Evolutionary conservation across 2,888 invertebrate genomes (phyloP).

Genomic region (Xiphydria camelus): DNA sequence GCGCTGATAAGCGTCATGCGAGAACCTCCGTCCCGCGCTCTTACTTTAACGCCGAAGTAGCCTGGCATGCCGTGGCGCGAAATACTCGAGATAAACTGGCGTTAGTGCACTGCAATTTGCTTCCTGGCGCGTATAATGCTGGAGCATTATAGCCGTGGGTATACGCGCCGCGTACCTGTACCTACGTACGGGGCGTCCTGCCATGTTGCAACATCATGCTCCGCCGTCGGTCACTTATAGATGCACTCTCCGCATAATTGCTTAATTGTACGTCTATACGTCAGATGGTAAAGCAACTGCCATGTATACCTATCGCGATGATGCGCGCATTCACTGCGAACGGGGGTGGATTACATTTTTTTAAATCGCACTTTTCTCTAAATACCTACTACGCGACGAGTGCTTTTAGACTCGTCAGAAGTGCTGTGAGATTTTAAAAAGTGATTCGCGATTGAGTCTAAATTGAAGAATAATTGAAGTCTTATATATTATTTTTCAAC

Average conservation of each 20-base stretch:
- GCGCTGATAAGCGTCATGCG: constrained; percentile 26
- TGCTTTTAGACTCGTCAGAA: too few species aligned
- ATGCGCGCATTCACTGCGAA: too few species aligned
- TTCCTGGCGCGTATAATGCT: constrained; percentile 12
- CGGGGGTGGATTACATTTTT: too few species aligned
- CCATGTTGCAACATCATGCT: constrained; percentile 1
- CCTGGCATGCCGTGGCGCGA: background rate
- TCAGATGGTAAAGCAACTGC: constrained; percentile 15
- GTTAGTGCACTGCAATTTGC: constrained; percentile 6
- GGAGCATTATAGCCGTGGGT: background rate
- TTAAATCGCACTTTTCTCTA: too few species aligned
- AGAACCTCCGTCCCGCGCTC: too few species aligned
- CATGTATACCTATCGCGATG: too few species aligned
- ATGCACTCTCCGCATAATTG: constrained; percentile 12
- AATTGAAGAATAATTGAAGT: too few species aligned
- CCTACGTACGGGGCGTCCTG: background rate
- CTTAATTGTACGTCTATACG: constrained; percentile 17
- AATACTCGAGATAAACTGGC: background rate
- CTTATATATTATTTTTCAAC: too few species aligned
- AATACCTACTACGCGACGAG: too few species aligned
- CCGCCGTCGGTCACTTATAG: constrained; percentile 8
- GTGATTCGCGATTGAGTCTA: too few species aligned
- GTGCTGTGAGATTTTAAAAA: too few species aligned
- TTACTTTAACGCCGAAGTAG: too few species aligned
- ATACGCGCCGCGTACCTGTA: background rate